Base-by-base conservation (phyloP, 2,797 vertebrate genomes). In the Mycteria americana region DNA sequence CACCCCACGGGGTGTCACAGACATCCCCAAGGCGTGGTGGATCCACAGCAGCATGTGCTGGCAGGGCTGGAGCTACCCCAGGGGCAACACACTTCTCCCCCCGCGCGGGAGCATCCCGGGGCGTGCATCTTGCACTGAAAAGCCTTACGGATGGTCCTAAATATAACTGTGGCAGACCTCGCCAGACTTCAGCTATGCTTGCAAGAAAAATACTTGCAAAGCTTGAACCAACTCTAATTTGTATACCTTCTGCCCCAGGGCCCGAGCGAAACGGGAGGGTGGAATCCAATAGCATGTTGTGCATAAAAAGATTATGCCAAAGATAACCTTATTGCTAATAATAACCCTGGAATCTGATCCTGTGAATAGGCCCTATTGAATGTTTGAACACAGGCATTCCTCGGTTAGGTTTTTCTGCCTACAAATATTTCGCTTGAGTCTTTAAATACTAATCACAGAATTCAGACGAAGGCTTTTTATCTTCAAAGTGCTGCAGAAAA, bases 241-340 rank as follows among this genome's bases (percentile, higher is more conserved):
- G 23, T 92, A 84, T 94, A 70, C 91, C 54, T 94, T 81, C 76
- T 89, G 96, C 96, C 94, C 68, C 65, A 41, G 88, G 95, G 94
- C 86, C 64, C 0, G 39, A 88, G 54, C 1, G 4, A 95, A 93
- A 95, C 3, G 1, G 89, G 86, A 91, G 94, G 89, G 92, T 95
- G 86, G 93, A 95, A 95, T 96, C 92, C 95, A 93, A 69, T 80
- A 95, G 81, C 65, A 21, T 65, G 88, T 92, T 97, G 81, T 81
- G 92, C 90, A 95, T 92, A 88, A 89, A 95, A 91, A 95, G 95
- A 94, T 95, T 59, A 93, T 95, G 94, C 84, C 91, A 94, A 88
- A 95, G 96, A 97, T 97, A 97, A 95, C 93, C 90, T 95, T 95
- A 94, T 97, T 96, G 93, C 95, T 97, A 97, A 97, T 96, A 96